Evolutionary conservation across 2,113 vertebrate species (phyloP).

Genomic region (Gopherus flavomarginatus): DNA sequence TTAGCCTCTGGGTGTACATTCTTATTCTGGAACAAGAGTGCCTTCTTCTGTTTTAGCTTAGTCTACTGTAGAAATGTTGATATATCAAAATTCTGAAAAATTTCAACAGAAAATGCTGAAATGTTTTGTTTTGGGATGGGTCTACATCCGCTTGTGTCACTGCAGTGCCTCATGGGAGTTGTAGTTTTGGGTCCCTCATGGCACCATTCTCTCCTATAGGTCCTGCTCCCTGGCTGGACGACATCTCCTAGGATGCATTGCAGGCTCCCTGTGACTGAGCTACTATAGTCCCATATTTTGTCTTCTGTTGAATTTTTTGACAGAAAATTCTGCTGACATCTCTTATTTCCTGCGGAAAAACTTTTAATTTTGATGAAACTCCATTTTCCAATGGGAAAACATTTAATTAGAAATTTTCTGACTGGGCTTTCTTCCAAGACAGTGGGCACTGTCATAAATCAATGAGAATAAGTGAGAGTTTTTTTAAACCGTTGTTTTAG

Average conservation of each 20-base stretch:
- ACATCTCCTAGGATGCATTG: background rate
- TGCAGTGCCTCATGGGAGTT: background rate
- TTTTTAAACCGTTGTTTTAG: background rate
- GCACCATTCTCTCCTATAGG: background rate
- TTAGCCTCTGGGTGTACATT: background rate
- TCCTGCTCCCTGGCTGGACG: background rate
- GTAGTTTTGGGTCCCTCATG: background rate
- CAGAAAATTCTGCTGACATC: background rate
- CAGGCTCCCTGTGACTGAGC: fast-evolving
- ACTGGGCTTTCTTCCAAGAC: background rate
- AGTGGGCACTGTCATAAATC: background rate
- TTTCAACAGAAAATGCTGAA: background rate
- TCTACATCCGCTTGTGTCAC: background rate
- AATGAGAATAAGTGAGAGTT: background rate
- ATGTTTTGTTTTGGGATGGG: background rate
- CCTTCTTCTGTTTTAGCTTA: background rate
- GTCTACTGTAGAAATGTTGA: background rate
- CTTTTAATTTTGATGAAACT: background rate
- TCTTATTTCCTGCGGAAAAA: background rate
- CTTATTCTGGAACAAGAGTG: background rate
- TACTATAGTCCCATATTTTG: background rate
- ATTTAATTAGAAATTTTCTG: background rate
- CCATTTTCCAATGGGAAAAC: background rate
- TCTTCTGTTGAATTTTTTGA: background rate
- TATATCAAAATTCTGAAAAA: background rate